A percentile compares a stretch with the other conserved stretches of the same genome.
phyloP scores from a whole-genome alignment of 2,888 invertebrate genomes.

The Choreutis nemorana region DNA sequence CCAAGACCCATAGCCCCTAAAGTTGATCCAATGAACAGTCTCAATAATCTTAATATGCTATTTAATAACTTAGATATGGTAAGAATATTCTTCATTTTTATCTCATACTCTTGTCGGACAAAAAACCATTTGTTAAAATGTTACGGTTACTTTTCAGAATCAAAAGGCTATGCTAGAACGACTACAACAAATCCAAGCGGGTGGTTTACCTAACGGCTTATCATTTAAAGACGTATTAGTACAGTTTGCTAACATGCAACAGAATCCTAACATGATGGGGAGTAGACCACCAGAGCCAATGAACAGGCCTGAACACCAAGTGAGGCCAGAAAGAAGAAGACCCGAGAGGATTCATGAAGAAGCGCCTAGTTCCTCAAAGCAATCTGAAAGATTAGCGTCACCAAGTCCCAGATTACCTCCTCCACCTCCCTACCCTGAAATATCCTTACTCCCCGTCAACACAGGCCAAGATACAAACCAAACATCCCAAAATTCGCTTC shows the following conservation, averaged over 20 bases:
- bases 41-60: conserved; percentile 42
- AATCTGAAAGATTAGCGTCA: conserved; percentile 34
- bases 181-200: conserved; percentile 55
- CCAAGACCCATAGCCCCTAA: conserved; percentile 54
- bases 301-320: conserved; percentile 36
- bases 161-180: conserved; percentile 57
- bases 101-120: conserved; percentile 48
- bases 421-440: conserved; percentile 79
- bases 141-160: conserved; percentile 30
- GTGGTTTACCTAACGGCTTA: conserved; percentile 47
- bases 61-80: conserved; percentile 61
- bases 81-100: conserved; percentile 17
- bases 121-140: conserved; percentile 3
- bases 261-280: conserved; percentile 26
- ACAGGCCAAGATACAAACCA: conserved; percentile 33
- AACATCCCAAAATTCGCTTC: conserved; percentile 65
- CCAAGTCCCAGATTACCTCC: conserved; percentile 58
- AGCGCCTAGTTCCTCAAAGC: conserved; percentile 29
- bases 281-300: conserved; percentile 33
- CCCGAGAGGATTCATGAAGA: conserved; percentile 21
- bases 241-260: conserved; percentile 73
- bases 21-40: conserved; percentile 31
- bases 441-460: conserved; percentile 77
- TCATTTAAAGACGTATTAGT: conserved; percentile 79
- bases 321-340: conserved; percentile 20